Base-by-base conservation (phyloP, 2,888 invertebrate species). In the Ellobium chinense region DNA sequence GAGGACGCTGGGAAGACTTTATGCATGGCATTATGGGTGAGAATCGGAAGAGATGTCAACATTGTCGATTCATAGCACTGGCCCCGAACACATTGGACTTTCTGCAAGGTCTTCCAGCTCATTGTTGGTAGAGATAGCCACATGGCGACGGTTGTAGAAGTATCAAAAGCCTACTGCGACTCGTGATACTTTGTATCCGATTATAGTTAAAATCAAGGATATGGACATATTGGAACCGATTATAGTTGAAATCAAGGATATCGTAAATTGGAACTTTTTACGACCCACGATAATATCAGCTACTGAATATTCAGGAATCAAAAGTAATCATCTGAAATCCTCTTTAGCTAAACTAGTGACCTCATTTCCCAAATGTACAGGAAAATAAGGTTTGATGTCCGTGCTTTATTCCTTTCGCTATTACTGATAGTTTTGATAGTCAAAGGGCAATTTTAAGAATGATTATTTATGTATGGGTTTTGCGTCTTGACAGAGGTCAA, bases 1-100 rank as follows among this genome's bases (percentile, higher is more conserved):
- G 86, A 85, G 85, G 84, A 84, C 80, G 63, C 68, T 72, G 75
- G 82, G 72, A 82, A 75, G 56, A 69, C 60, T 79, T 79, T 74
- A 80, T 80, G 82, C 82, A 80, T 82, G 77, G 80, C 82, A 80
- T 80, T 80, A 80, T 69, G 80, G 83, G 77, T 72, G 82, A 65
- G 78, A 78, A 82, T 80, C 78, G 78, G 60, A 63, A 62, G 58
- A 63, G 84, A 74, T 74, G 74, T 74, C 74, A 74, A 31, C 74
- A 34, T 39, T 63, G 74, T 63, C 21, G 63, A 74, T 74, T 62
- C 27, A 34, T 60, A 24, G 29, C 27, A 29, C 62, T 63, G 34
- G 74, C 39, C 72, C 54, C 39, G 29, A n/a, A n/a, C n/a, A 24
- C 34, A 39, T 39, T 29, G 36, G 29, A 54, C 37, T 46, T 37